Base-by-base conservation (phyloP, 2,113 vertebrate genomes). In the Erpornis zantholeuca region DNA sequence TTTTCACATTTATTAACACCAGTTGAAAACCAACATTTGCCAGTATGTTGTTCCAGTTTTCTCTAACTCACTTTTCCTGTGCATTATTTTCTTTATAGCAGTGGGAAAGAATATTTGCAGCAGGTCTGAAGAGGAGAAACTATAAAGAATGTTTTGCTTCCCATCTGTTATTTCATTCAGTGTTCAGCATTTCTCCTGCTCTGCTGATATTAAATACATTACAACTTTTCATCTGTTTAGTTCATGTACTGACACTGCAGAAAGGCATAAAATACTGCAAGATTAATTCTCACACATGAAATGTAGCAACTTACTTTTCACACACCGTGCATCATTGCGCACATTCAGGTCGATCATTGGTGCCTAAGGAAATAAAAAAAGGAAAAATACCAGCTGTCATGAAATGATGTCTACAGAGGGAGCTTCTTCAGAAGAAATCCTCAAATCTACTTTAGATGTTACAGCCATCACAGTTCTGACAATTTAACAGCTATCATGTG, bases 271-370 rank as follows among this genome's bases (percentile, higher is more conserved):
- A 81, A 70, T 42, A 65, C 4, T 59, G 77, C 9, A 70, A 65
- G 23, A 84, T 65, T 65, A 56, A 71, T 57, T 31, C 86, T 91
- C n/a, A 64, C 7, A 40, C 23, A n/a, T 4, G 14, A 38, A 82
- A 79, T 18, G 25, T 3, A 56, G 45, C 17, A 90, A 98, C 98
- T 98, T 98, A 98, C 98, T 98, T 98, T 82, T 97, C 85, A 97
- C 89, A 60, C 87, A 76, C 7, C 61, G 79, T 17, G 96, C 64
- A 1, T 96, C 95, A 42, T 96, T 76, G 12, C 95, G 79, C 81
- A 82, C 79, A 61, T 97, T 97, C 95, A 97, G 66, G 84, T 92
- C 88, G 75, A 94, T 81, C 90, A 93, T 47, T 86, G 97, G 89
- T 78, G 94, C 50, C 98, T 98, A 45, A 27, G 21, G 13, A 80